These are phyloP conservation scores for Drosophila seguyi DNA, from an alignment of 1,140 invertebrate genomes.

Conservation along the genomic window DNA sequence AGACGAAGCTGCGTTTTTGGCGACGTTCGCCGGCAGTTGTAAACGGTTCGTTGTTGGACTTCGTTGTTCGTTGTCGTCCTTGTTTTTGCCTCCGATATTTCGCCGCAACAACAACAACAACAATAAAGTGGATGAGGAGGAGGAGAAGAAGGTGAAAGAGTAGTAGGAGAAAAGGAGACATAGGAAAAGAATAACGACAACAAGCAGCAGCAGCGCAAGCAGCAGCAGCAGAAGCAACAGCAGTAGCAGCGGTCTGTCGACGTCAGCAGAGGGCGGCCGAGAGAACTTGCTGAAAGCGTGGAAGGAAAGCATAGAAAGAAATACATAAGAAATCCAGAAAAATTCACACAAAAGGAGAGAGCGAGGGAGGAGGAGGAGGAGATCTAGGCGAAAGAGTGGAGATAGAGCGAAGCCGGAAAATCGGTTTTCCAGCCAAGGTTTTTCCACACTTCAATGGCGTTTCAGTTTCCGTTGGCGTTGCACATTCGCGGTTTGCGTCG, in stretches of 20 bases:
- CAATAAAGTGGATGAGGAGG: slow-evolving; percentile 4
- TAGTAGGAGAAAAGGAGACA: slow-evolving; percentile 17
- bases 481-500: slow-evolving; percentile 41
- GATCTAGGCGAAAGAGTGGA: slow-evolving; percentile 12
- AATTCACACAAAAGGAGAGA: slow-evolving; percentile 17
- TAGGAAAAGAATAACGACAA: slow-evolving; percentile 16
- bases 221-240: slow-evolving; percentile 17
- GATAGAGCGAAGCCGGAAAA: slow-evolving; percentile 31
- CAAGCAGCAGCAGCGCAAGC: slow-evolving; percentile 5
- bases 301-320: slow-evolving; percentile 12
- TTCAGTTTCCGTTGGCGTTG: slow-evolving; percentile 50
- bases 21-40: slow-evolving; percentile 57
- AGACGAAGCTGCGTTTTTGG: slow-evolving; percentile 57
- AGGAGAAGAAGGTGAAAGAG: slow-evolving; percentile 3
- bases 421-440: slow-evolving; percentile 36
- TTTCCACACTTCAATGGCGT: slow-evolving; percentile 83
- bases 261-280: slow-evolving; percentile 11
- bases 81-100: slow-evolving; percentile 31
- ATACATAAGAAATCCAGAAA: slow-evolving; percentile 8
- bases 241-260: slow-evolving; percentile 16
- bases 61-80: slow-evolving; percentile 40
- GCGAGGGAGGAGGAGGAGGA: background rate
- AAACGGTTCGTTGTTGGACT: slow-evolving; percentile 62
- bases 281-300: slow-evolving; percentile 27
- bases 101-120: slow-evolving; percentile 15